Percentiles rank a stretch among this genome's conserved stretches.
Conservation (phyloP, 2,113 vertebrate genomes). For the Ivindomyrus marchei region DNA sequence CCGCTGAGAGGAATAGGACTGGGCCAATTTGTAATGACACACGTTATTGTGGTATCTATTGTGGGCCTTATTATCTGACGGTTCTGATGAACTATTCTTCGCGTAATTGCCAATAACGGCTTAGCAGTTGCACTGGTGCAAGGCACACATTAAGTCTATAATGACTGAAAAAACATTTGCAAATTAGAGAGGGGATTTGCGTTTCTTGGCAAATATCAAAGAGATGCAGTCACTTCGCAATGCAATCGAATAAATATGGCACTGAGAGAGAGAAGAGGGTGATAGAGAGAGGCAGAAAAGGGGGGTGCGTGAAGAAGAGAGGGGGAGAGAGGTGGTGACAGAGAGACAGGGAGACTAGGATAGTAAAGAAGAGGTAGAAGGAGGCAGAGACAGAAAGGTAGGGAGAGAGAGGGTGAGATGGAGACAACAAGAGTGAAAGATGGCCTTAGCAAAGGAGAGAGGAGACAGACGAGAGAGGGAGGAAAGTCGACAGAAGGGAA, state of each 20-base stretch:
- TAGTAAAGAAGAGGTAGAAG: not conserved
- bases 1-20: not conserved
- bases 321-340: not conserved
- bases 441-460: not conserved
- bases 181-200: slow-evolving; percentile 18
- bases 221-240: not conserved
- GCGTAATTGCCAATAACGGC: slow-evolving; percentile 6
- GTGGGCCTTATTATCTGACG: slow-evolving; percentile 8
- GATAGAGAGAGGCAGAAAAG: not conserved
- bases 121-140: slow-evolving; percentile 4
- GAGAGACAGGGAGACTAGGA: not conserved
- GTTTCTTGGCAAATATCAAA: slow-evolving; percentile 11
- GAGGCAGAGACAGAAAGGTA: not conserved
- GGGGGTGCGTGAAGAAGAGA: not conserved
- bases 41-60: not conserved
- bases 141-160: not conserved
- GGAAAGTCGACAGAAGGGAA: not conserved
- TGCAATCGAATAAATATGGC: slow-evolving; percentile 13
- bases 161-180: slow-evolving; percentile 13
- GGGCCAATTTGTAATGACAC: slow-evolving; percentile 1
- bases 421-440: not conserved
- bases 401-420: not conserved
- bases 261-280: not conserved
- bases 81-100: slow-evolving; percentile 7
- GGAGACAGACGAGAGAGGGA: not conserved